Evolutionary conservation across 2,888 invertebrate genomes (phyloP).

Genomic region (Biston stratarius): DNA sequence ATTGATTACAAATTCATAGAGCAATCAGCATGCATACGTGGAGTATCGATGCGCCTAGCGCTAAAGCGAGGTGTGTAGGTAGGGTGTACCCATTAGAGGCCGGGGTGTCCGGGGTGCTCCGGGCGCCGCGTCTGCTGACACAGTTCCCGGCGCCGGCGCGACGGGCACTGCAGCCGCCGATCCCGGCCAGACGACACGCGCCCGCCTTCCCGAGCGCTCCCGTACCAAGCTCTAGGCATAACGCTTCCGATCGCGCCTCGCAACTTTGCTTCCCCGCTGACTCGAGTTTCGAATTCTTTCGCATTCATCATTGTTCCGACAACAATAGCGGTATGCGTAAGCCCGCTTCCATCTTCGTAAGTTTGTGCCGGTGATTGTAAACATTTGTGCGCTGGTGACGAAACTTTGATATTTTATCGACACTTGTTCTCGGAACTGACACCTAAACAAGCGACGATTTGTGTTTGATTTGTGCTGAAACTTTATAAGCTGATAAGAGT

Average conservation of each 20-base stretch:
- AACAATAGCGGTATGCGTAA: conserved; percentile 74
- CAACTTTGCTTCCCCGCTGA: conserved; percentile 53
- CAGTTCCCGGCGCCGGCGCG: conserved; percentile 85
- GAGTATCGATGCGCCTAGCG: conserved; percentile 28
- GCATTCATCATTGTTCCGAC: conserved; percentile 72
- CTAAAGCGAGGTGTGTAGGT: conserved; percentile 19
- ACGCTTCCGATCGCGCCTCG: conserved; percentile 42
- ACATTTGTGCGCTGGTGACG: conserved; percentile 57
- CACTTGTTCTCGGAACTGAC: conserved; percentile 32
- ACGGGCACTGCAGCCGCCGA: conserved; percentile 64
- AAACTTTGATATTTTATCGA: conserved; percentile 50
- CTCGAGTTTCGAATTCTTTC: conserved; percentile 47
- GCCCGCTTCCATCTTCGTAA: conserved; percentile 62
- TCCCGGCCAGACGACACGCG: conserved; percentile 82
- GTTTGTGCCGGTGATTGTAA: conserved; percentile 67
- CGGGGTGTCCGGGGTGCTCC: conserved; percentile 68
- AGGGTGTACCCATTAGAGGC: conserved; percentile 59
- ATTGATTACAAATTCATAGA: conserved; percentile 29
- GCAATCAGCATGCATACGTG: conserved; percentile 25
- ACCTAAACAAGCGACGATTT: conserved; percentile 37
- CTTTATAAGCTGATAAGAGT: conserved; percentile 26
- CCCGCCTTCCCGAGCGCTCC: conserved; percentile 69
- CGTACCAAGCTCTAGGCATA: conserved; percentile 58
- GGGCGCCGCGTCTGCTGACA: conserved; percentile 80
- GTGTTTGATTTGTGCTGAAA: conserved; percentile 41